Conservation (phyloP, 2,797 vertebrate genomes). For the Tenualosa ilisha region DNA sequence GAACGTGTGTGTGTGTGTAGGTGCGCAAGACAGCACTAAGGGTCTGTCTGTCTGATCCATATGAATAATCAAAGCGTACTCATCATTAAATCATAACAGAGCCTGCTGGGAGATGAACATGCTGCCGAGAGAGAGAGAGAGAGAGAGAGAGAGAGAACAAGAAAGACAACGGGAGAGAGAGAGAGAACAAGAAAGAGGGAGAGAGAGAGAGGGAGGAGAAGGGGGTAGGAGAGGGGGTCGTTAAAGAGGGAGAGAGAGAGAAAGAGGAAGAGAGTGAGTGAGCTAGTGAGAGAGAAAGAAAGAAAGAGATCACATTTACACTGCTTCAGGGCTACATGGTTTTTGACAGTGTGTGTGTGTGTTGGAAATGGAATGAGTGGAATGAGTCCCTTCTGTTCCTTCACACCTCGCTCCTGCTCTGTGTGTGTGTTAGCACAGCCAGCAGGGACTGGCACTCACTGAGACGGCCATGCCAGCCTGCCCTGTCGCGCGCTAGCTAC, state of each 20-base stretch:
- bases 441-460: too few species aligned
- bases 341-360: slow-evolving; percentile 59
- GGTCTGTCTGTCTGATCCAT: slow-evolving; percentile 72
- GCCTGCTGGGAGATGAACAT: slow-evolving; percentile 66
- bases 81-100: slow-evolving; percentile 74
- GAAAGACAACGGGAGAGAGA: slow-evolving; percentile 8
- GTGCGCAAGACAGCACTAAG: slow-evolving; percentile 58
- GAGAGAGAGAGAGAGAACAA: slow-evolving; percentile 46
- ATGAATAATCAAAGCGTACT: slow-evolving; percentile 81
- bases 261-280: neutral
- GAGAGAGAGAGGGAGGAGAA: neutral
- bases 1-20: slow-evolving; percentile 35
- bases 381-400: slow-evolving; percentile 12
- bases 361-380: neutral
- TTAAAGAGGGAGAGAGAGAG: neutral
- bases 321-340: slow-evolving; percentile 73
- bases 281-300: neutral
- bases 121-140: slow-evolving; percentile 53
- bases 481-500: too few species aligned
- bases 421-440: neutral
- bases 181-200: neutral
- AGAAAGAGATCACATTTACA: slow-evolving; percentile 69
- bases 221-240: neutral
- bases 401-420: slow-evolving; percentile 1
- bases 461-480: too few species aligned